Evolutionary conservation across 1,140 invertebrate genomes (phyloP), one percentile per base, ranked within the genome.

Genomic region (Arctopsyche grandis): DNA sequence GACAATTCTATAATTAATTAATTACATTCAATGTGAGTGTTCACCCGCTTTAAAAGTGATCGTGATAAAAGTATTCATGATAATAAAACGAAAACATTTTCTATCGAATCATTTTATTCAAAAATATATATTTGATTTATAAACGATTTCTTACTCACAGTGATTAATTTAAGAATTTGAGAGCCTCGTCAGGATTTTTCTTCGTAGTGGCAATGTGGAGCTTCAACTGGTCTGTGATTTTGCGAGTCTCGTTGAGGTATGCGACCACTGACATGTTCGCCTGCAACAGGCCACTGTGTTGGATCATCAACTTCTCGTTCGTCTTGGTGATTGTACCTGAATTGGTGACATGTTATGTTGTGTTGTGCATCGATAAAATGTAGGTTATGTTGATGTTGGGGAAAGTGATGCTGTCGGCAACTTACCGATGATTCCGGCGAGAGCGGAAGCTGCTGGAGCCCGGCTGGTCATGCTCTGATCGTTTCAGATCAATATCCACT

Each of bases 181-280:
- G 85, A 79, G 88, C 87, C 82, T 84, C 84, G 21, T 86, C 83
- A 9, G 86, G 85, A 80, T 84, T 85, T 69, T 84, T 84, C 7
- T 86, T 87, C 77, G 84, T 83, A 73, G 84, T 83, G 9, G 87
- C 87, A 26, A 85, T 83, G 22, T 85, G 83, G 52, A 85, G 79
- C 21, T 86, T 85, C 7, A 87, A 76, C 16, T 77, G 81, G 77
- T 84, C 80, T 16, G 87, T 79, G n/a, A 86, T 84, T 76, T 82
- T 84, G 69, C 86, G 86, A 81, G 86, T 88, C 81, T 89, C 87
- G 77, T 87, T 84, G n/a, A 89, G 84, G 63, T 88, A 88, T 1
- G 85, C 83, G 75, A 83, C 84, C 70, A 88, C 77, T n/a, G 87
- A 86, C 43, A 87, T 80, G 79, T 89, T 87, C 16, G 86, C 83